Conservation (phyloP, 53 echinoderm and acorn worm genomes). For the Crossaster papposus region DNA sequence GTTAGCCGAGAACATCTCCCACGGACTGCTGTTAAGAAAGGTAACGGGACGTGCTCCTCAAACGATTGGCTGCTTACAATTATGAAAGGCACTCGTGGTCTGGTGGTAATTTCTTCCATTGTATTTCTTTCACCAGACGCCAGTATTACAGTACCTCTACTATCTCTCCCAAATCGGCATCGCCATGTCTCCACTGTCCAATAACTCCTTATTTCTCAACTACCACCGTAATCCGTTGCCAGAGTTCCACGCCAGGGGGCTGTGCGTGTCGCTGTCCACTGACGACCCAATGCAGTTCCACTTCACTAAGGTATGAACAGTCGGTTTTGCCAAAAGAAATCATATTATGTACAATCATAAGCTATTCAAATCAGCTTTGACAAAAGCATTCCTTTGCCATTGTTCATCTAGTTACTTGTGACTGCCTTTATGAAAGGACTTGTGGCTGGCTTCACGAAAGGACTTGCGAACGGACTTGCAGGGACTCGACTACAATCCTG, state of each 20-base stretch:
- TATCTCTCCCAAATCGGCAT: conserved; percentile 95
- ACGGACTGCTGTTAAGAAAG: conserved; percentile 95
- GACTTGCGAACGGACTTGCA: too few species aligned
- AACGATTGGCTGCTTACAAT: neutral
- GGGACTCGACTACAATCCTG: too few species aligned
- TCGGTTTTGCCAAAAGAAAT: neutral
- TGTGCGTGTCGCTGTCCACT: conserved; percentile 90
- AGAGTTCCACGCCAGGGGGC: conserved; percentile 89
- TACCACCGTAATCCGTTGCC: conserved; percentile 97
- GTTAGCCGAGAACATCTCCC: conserved; percentile 93
- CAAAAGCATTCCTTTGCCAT: too few species aligned
- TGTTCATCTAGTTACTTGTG: too few species aligned
- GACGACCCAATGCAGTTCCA: conserved; percentile 99
- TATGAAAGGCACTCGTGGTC: too few species aligned
- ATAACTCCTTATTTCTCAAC: conserved; percentile 95
- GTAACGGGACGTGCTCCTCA: conserved; percentile 49
- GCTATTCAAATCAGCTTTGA: too few species aligned
- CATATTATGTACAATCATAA: too few species aligned
- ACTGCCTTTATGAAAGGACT: too few species aligned
- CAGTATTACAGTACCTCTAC: conserved; percentile 97
- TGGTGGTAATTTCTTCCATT: too few species aligned
- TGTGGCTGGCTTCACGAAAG: too few species aligned
- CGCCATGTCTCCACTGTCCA: conserved; percentile 98
- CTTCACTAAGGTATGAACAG: conserved; percentile 87
- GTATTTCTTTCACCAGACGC: conserved; percentile 67